Base-by-base conservation (phyloP, 2,888 invertebrate genomes). In the Temnothorax ravouxi region DNA sequence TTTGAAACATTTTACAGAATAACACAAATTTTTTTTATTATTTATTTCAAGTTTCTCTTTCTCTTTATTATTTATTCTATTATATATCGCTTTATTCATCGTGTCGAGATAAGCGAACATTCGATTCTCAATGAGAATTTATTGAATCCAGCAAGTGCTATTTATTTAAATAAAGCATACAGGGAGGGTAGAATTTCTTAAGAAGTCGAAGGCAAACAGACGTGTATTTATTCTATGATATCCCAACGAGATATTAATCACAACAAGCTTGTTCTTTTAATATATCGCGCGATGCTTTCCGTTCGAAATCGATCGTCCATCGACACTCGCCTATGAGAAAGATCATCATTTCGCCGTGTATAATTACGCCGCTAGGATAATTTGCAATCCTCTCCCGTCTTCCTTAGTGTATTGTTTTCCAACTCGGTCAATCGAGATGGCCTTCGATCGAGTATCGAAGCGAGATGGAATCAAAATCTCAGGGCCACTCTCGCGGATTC, bases 401-500 rank as follows among this genome's bases (percentile, higher is more conserved):
- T 89, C 74, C 75, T 75, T 69, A 82, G 85, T 83, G 86, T 90
- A 92, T 93, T 92, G 92, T 93, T 93, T 92, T 91, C 91, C 91
- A 94, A 93, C 93, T 93, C 93, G 93, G 93, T 93, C 93, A 92
- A 93, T 92, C 92, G 90, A 92, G 93, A 93, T 93, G 93, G 94
- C 94, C 94, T 94, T 94, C 93, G 93, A 93, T 93, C 89, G 90
- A 91, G 88, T 90, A 93, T 93, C 91, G 91, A 77, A 86, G 8
- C 87, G 89, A 88, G 93, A 93, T 92, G 93, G 90, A 90, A 92
- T 93, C 93, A 90, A 93, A 93, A 92, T 92, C 93, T 92, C 92
- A 92, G 91, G 93, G 92, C 91, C 91, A 89, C 88, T 86, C 88
- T 75, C 15, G 80, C 81, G 80, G 61, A 86, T 86, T 86, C 75